Evolutionary conservation across 1,140 invertebrate genomes (phyloP), one percentile per base, ranked within the genome.

Genomic region (Tetramorium simillimum): DNA sequence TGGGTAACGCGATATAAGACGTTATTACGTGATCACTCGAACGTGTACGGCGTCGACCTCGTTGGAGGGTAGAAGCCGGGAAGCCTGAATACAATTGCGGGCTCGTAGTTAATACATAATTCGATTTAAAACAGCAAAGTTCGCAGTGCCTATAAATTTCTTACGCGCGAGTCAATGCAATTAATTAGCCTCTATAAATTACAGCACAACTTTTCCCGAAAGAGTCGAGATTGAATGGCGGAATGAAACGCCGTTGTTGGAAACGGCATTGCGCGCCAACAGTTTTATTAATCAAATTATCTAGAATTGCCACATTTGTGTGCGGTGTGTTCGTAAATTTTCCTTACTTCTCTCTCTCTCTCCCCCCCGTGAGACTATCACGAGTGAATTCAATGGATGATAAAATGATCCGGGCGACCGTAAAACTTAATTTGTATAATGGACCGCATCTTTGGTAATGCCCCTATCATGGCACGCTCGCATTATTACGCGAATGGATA

Each of bases 391-490:
- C 69, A 51, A 3, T 4, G 43, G 70, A 62, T 63, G 70, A 76
- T 76, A 40, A 21, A 85, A 40, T 6, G 70, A 73, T 84, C 18
- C 69, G 51, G 24, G 58, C 73, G 84, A 77, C 67, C 84, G 75
- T 86, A 86, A 86, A 86, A 86, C 49, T 78, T 78, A 86, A 86
- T 86, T 86, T 86, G 62, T 86, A 86, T 75, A 86, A 86, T 86
- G 72, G 73, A 51, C 43, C 60, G 56, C 70, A 40, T 85, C 81
- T 85, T 73, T 10, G 53, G 37, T 75, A 75, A 76, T 76, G 70
- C 53, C 81, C 56, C 40, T 43, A 49, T 60, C 28, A 51, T 49
- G 40, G 33, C 21, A 4, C n/a, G 43, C 40, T 76, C 67, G 58
- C 46, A 70, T 85, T 85, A 90, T 88, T 81, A 81, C 51, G 12